Evolutionary conservation across 2,797 vertebrate species (phyloP), one percentile per base, ranked within the genome.

Genomic region (Karalla daura): DNA sequence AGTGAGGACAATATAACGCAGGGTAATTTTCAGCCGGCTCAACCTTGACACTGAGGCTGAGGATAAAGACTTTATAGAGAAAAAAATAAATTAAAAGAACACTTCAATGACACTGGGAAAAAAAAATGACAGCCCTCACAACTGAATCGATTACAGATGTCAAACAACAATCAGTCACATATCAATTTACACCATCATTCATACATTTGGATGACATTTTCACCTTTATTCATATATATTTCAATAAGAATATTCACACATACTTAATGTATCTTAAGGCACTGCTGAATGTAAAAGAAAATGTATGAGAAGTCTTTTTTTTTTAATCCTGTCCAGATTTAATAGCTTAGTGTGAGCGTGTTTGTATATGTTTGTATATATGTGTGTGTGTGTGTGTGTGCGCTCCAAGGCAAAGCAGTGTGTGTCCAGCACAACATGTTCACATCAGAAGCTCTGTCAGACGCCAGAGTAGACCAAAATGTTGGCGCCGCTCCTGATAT

Each of bases 321-420:
- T 13, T 67, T 68, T 30, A 44, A 47, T 44, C 30, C 36, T 14
- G 14, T 44, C 21, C 40, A 60, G 23, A 41, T 54, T 45, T 46
- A 21, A 28, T n/a, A 8, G 8, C 54, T 46, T 15, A 15, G 6
- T 50, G 35, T 41, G 25, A n/a, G 21, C 17, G 3, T 25, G 21
- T 46, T 7, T 13, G 7, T 63, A 20, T 47, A n/a, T 47, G 45
- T 35, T 3, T 13, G 23, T 46, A 3, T 46, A 14, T 54, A 23
- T 40, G 25, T 28, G 12, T 35, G 23, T 46, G 21, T 37, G 18
- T 33, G 33, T 62, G 45, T 41, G 25, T n/a, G 21, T 21, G 1
- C 14, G 6, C 12, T 39, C 15, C 30, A 11, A 51, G 18, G 4
- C 3, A 20, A 33, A 43, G 25, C 2, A 27, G 3, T 9, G 33